Base-by-base conservation (phyloP, 1,140 invertebrate species). In the Lordiphosa clarofinis region DNA sequence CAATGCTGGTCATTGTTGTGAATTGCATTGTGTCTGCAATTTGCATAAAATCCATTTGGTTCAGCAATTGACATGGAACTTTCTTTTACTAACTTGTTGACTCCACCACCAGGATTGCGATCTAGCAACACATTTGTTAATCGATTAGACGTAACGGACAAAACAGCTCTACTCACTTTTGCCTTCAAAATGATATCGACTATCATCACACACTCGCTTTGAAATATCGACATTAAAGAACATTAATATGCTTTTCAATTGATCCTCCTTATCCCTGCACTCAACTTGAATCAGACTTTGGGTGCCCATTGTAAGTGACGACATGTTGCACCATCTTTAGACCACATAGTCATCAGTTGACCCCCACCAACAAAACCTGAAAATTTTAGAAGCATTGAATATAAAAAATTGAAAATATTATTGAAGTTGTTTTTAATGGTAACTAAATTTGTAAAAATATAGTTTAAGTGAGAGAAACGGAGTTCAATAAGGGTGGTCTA, bases 201-300 rank as follows among this genome's bases (percentile, higher is more conserved):
- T 55, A 11, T 52, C 43, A 3, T 24, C 21, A 24, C 21, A 4
- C 21, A 55, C 37, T 35, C 15, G 38, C 11, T 60, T 47, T 21
- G 50, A 70, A 33, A 81, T 46, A 42, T 56, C 75, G 43, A 79
- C 56, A 49, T 64, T 74, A 4, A 79, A 70, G 43, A 62, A 65
- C 68, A 78, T 59, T 13, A 60, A 78, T 15, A 66, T 60, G 13
- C 36, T 44, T 19, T 38, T 36, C 11, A 44, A 33, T 31, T 62
- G 37, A 33, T 66, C 50, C 10, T 54, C 39, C 12, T 5, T 12
- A 28, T 53, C 36, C 7, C 42, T 21, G 42, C 33, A 31, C 31
- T 48, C 31, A 52, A 63, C 58, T 44, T 37, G 54, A 21, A 62
- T 42, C 28, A 50, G 36, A 35, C 75, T 61, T 10, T 11, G 42